Conservation (phyloP, 1,140 invertebrate genomes). For the Pantala flavescens region DNA sequence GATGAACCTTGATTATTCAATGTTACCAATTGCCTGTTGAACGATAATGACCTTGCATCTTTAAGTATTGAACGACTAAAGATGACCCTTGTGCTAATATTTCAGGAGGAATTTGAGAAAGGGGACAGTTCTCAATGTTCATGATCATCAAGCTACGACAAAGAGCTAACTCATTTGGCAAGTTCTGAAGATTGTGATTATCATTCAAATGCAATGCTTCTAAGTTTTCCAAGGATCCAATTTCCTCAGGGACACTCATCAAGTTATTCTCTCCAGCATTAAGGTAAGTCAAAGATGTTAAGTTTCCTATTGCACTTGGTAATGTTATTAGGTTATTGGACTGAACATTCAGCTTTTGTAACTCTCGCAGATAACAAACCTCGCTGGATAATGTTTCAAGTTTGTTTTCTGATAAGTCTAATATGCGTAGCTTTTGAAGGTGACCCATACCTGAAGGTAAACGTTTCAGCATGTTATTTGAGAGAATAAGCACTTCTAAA, state of each 20-base stretch:
- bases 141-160: slow-evolving; percentile 97
- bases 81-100: slow-evolving; percentile 93
- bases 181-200: slow-evolving; percentile 88
- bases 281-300: slow-evolving; percentile 84
- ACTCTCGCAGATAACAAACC: slow-evolving; percentile 78
- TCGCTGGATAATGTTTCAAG: slow-evolving; percentile 88
- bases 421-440: slow-evolving; percentile 78
- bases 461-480: slow-evolving; percentile 86
- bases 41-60: slow-evolving; percentile 94
- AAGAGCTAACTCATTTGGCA: slow-evolving; percentile 94
- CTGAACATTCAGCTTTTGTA: slow-evolving; percentile 85
- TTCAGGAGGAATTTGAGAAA: slow-evolving; percentile 92
- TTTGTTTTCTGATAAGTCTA: slow-evolving; percentile 96
- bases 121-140: slow-evolving; percentile 98
- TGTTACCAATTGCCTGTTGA: slow-evolving; percentile 38
- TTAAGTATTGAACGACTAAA: slow-evolving; percentile 92
- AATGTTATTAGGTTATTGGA: slow-evolving; percentile 85
- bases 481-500: slow-evolving; percentile 91
- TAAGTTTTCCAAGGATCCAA: slow-evolving; percentile 91
- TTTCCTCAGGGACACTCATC: slow-evolving; percentile 90
- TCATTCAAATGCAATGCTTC: slow-evolving; percentile 97
- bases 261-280: slow-evolving; percentile 97
- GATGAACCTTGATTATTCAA: too few species aligned
- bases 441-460: slow-evolving; percentile 81
- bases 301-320: slow-evolving; percentile 87